phyloP scores from a whole-genome alignment of 2,888 invertebrate genomes.

The Cheilosia impressa region DNA sequence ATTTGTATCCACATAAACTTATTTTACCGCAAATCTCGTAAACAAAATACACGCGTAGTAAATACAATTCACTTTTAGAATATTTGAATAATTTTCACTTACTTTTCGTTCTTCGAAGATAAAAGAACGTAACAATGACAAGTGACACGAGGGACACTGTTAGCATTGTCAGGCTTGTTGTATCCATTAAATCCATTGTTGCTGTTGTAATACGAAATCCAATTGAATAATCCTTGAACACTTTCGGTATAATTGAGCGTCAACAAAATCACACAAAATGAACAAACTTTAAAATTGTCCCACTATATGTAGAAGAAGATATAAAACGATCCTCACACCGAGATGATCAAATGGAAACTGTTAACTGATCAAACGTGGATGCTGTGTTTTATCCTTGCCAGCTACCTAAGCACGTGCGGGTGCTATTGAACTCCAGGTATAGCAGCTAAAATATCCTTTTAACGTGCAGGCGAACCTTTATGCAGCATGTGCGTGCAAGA shows the following conservation, averaged over 20 bases:
- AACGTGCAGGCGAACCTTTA: conserved; percentile 26
- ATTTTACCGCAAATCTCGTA: no score
- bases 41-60: neutral
- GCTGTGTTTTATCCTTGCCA: conserved; percentile 18
- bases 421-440: conserved; percentile 34
- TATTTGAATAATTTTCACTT: conserved; percentile 23
- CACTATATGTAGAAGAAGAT: neutral
- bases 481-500: conserved; percentile 17
- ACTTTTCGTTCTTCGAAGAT: conserved; percentile 64
- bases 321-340: conserved; percentile 23
- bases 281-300: conserved; percentile 16
- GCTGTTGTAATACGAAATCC: neutral
- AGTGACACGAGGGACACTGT: conserved; percentile 55
- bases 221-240: conserved; percentile 36
- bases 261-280: conserved; percentile 17
- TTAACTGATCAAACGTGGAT: conserved; percentile 22
- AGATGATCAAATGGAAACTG: conserved; percentile 39
- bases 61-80: neutral
- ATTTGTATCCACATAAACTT: no score
- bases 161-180: conserved; percentile 42
- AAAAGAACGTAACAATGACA: conserved; percentile 46
- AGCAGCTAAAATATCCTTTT: conserved; percentile 18
- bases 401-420: conserved; percentile 51
- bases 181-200: conserved; percentile 61
- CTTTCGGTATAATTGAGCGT: conserved; percentile 5